Percentiles rank a stretch among this genome's conserved stretches.
Conservation (phyloP, 2,888 invertebrate species). For the Chrysomela aeneicollis region DNA sequence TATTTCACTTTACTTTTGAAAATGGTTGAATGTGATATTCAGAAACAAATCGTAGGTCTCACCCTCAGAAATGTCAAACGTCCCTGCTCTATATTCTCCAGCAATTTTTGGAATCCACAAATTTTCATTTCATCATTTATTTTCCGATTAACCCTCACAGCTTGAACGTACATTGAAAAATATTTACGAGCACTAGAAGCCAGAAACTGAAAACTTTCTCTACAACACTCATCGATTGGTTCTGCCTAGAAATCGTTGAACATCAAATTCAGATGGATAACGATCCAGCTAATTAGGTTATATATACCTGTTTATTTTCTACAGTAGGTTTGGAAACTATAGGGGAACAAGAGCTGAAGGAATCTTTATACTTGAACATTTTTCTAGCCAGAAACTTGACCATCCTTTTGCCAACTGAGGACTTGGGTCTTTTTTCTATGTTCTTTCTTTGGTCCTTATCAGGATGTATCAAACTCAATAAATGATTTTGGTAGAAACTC, state of each 20-base stretch:
- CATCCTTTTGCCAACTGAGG: constrained; percentile 9
- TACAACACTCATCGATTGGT: constrained; percentile 25
- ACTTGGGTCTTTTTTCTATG: constrained; percentile 18
- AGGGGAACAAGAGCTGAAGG: background rate
- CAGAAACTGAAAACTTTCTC: constrained; percentile 36
- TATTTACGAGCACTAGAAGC: constrained; percentile 39
- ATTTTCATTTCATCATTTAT: constrained; percentile 44
- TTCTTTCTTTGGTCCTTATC: background rate
- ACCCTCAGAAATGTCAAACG: constrained; percentile 42
- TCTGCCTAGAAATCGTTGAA: constrained; percentile 20
- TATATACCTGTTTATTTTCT: background rate
- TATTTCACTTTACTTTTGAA: background rate
- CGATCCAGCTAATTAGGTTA: too few relatives aligned
- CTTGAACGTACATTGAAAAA: constrained; percentile 42
- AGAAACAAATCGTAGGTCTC: too few relatives aligned
- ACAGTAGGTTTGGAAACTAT: background rate
- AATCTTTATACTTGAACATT: constrained; percentile 10
- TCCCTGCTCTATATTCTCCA: constrained; percentile 45
- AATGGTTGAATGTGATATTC: too few relatives aligned
- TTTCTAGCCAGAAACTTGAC: constrained; percentile 16
- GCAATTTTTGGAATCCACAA: constrained; percentile 41
- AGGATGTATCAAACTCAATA: constrained; percentile 19
- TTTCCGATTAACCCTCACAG: constrained; percentile 38
- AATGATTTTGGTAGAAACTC: constrained; percentile 34
- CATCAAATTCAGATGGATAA: too few relatives aligned